Percentiles rank a stretch among this genome's conserved stretches.
Conservation (phyloP, 2,797 vertebrate species). For the Gephyroberyx darwinii region DNA sequence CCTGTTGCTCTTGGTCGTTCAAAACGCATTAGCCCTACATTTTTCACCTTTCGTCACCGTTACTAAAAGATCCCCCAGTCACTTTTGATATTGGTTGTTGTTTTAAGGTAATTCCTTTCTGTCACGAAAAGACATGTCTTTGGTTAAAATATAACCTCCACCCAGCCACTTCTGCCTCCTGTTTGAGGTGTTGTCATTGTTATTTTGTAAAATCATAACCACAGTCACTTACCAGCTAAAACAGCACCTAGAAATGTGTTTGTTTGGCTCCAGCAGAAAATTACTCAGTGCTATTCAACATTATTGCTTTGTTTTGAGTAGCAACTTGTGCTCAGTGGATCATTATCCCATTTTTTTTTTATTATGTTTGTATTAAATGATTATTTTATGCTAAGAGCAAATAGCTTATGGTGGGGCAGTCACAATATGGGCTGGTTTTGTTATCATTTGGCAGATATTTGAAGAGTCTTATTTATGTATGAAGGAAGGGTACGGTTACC, state of each 20-base stretch:
- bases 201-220: slow-evolving; percentile 51
- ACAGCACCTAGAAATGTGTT: slow-evolving; percentile 46
- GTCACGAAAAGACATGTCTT: background rate
- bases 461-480: too few species aligned
- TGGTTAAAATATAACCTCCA: background rate
- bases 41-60: background rate
- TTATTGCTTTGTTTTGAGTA: slow-evolving; percentile 62
- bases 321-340: slow-evolving; percentile 55
- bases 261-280: slow-evolving; percentile 62
- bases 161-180: slow-evolving; percentile 20
- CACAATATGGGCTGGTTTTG: too few species aligned
- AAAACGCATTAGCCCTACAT: too few species aligned
- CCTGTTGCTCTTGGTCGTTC: too few species aligned
- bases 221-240: slow-evolving; percentile 58
- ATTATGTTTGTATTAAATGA: slow-evolving; percentile 10
- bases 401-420: background rate
- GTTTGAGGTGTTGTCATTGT: slow-evolving; percentile 46
- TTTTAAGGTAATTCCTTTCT: background rate
- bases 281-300: slow-evolving; percentile 49
- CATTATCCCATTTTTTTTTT: slow-evolving; percentile 40
- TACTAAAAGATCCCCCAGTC: background rate
- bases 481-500: too few species aligned
- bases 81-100: background rate
- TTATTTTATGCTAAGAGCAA: slow-evolving; percentile 25
- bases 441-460: too few species aligned